Base-by-base conservation (phyloP, 2,888 invertebrate genomes). In the Agrochola litura region DNA sequence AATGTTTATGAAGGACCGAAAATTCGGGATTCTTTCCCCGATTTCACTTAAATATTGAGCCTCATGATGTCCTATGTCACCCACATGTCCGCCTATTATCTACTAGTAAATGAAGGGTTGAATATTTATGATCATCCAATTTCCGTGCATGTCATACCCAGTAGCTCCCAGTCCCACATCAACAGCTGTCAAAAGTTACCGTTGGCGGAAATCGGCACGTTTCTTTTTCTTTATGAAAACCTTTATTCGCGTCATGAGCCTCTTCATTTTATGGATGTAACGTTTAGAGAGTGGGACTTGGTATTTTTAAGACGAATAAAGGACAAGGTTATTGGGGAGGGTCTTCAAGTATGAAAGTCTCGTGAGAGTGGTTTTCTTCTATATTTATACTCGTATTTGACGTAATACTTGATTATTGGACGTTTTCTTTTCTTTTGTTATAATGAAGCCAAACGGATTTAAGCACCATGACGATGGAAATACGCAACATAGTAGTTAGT, bases 111-210 rank as follows among this genome's bases (percentile, higher is more conserved):
- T 85, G 73, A 82, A 85, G 84, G 82, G 85, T 85, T 83, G 81
- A 77, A 81, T 85, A 80, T 87, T 85, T 86, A 85, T 82, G 81
- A 77, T 77, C 76, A 77, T 79, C 83, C 89, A 85, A 89, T 90
- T 90, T 89, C 89, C 89, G 84, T 80, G 77, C 64, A 80, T 81
- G 84, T 82, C 87, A 78, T 64, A 69, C 72, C 43, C 77, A 71
- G 79, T 78, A 84, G 73, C 82, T 77, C 78, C 76, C 66, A 77
- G 82, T 81, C 85, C 85, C 82, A 84, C 76, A 77, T 86, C 86
- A 87, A 81, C 82, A 79, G 77, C 81, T 86, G 87, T 88, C 86
- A 84, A 74, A 82, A 82, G 71, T 83, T 81, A 72, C 81, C 74
- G 74, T 66, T 52, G 60, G 77, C 66, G n/a, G 79, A 81, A 73